phyloP scores from a whole-genome alignment of 1,140 invertebrate genomes.

The Coenobita brevimanus region DNA sequence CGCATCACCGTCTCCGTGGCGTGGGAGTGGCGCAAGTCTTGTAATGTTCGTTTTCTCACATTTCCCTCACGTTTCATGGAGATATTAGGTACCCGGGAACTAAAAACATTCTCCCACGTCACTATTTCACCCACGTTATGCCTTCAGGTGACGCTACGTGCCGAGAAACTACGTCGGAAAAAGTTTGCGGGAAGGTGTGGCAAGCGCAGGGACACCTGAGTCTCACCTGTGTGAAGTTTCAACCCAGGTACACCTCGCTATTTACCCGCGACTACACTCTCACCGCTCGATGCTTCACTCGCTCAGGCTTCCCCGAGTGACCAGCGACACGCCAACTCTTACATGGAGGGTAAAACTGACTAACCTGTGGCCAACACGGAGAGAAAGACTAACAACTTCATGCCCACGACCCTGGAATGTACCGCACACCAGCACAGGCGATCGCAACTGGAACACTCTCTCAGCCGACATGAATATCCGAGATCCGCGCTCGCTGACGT shows the following conservation, averaged over 20 bases:
- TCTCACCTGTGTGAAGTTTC: no score
- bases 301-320: no score
- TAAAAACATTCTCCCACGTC: no score
- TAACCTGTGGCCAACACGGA: conserved; percentile 41
- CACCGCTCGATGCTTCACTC: no score
- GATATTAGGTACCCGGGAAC: not conserved
- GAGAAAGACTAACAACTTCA: conserved; percentile 44
- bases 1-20: conserved; percentile 4
- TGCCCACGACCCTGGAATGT: conserved; percentile 3
- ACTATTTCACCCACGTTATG: no score
- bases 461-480: conserved; percentile 8
- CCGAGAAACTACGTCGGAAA: no score
- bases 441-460: conserved; percentile 31
- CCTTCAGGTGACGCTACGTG: no score
- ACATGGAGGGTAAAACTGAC: not conserved
- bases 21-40: not conserved
- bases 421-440: conserved; percentile 11
- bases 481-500: conserved; percentile 31
- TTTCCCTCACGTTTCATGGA: not conserved
- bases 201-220: no score
- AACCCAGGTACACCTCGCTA: no score
- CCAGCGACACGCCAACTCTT: not conserved
- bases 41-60: not conserved
- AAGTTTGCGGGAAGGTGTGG: no score
- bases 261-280: no score